Conservation (phyloP, 2,797 vertebrate genomes). For the Percopsis omiscomaycus region DNA sequence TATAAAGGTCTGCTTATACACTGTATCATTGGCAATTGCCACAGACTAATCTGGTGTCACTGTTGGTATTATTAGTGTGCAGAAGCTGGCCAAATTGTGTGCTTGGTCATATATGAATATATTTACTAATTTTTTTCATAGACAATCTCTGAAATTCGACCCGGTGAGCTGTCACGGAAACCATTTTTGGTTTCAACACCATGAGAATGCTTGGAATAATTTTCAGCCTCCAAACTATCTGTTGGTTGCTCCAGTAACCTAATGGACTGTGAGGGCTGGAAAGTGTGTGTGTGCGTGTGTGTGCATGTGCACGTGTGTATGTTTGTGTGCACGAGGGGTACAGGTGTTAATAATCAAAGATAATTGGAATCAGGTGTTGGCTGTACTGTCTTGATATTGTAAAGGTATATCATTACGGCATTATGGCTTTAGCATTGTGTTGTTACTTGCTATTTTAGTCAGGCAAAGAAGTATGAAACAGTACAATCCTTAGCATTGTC, state of each 20-base stretch:
- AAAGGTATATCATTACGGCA: slow-evolving; percentile 51
- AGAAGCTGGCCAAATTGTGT: too few species aligned
- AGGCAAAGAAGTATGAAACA: neutral
- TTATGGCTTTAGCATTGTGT: slow-evolving; percentile 45
- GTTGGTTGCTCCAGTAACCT: slow-evolving; percentile 41
- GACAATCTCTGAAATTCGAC: too few species aligned
- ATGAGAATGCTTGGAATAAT: slow-evolving; percentile 1
- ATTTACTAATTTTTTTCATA: too few species aligned
- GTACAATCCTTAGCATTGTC: too few species aligned
- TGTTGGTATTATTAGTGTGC: too few species aligned
- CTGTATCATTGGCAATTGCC: too few species aligned
- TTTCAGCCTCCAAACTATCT: slow-evolving; percentile 16
- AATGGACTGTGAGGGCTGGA: slow-evolving; percentile 28
- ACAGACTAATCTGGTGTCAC: too few species aligned
- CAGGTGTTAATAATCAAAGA: slow-evolving; percentile 75
- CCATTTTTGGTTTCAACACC: slow-evolving; percentile 16
- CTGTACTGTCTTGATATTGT: slow-evolving; percentile 46
- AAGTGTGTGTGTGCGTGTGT: slow-evolving; percentile 12
- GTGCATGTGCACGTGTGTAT: slow-evolving; percentile 6
- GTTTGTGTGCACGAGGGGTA: slow-evolving; percentile 26
- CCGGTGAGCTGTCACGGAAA: slow-evolving; percentile 6
- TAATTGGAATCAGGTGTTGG: slow-evolving; percentile 74
- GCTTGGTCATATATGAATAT: too few species aligned
- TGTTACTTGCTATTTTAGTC: slow-evolving; percentile 49
- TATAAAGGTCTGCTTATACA: too few species aligned